Evolutionary conservation across 2,888 invertebrate genomes (phyloP), one percentile per base, ranked within the genome.

Genomic region (Caenorhabditis virilis): DNA sequence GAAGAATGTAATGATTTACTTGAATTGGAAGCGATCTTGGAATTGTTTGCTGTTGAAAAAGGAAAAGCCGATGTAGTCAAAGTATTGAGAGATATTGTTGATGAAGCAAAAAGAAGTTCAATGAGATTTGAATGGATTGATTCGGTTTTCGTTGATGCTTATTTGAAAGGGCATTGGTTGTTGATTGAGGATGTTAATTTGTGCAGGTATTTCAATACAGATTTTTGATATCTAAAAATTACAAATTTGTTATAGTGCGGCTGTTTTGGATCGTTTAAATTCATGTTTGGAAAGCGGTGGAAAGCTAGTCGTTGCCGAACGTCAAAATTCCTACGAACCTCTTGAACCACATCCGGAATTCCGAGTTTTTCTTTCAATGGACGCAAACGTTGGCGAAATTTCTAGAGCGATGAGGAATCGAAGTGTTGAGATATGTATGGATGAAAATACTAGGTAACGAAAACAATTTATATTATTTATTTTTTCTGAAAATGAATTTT

Each of bases 361-460:
- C 84, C 89, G 95, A 71, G 88, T 97, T 36, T 93, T 98, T 83
- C 88, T 98, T 63, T 90, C 94, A 0, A 91, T 95, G 89, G 92
- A 98, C 85, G 92, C 95, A 0, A 90, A 89, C 80, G 90, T 91
- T 85, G 98, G 98, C 0, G 94, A 95, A 85, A 91, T 99, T 70
- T 99, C 98, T 0, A 88, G 91, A 76, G 98, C 98, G 0, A 99
- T 99, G 98, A 88, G 97, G 62, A 99, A 99, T 85, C 88, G 98
- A 79, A 95, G 97, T 2, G 89, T 98, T 0, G 98, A 99, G 87
- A 90, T 98, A 77, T 91, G 85, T 82, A 82, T 91, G 55, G 82
- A 86, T 18, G 69, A 62, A 13, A 54, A 56, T 7, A 42, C 46
- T n/a, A n/a, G n/a, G n/a, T n/a, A n/a, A n/a, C n/a, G n/a, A n/a